These are phyloP conservation scores for Leontocebus nigricollis DNA, from an alignment of 2,797 vertebrate genomes.

Conservation along the genomic window DNA sequence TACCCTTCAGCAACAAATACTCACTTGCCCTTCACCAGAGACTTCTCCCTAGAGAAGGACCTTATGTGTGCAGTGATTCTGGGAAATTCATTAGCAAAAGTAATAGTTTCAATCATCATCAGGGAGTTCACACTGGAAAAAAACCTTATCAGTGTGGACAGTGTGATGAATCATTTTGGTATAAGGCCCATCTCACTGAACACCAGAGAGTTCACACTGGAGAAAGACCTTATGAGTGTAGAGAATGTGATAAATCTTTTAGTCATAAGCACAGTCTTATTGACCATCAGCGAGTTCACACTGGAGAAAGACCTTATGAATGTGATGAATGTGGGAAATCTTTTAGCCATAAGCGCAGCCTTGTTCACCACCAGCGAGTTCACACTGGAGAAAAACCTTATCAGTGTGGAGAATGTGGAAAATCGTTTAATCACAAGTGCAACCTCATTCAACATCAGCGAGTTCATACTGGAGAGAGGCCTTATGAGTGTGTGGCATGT, in stretches of 20 bases:
- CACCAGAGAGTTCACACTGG: not conserved
- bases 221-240: not conserved
- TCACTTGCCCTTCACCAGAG: not conserved
- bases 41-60: not conserved
- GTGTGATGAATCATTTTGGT: not conserved
- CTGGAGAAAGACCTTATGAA: not conserved
- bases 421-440: not conserved
- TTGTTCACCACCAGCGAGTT: not conserved
- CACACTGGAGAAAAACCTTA: not conserved
- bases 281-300: not conserved
- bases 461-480: not conserved
- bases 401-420: not conserved
- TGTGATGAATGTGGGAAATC: not conserved
- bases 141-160: conserved; percentile 4
- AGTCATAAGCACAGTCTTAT: not conserved
- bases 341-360: not conserved
- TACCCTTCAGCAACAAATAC: not conserved
- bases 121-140: not conserved
- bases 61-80: not conserved
- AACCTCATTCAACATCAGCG: not conserved
- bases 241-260: not conserved
- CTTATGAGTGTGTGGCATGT: not conserved
- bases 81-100: not conserved
- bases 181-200: not conserved
- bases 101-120: not conserved